These are phyloP conservation scores for Paracanthobrama guichenoti DNA, from an alignment of 2,113 vertebrate genomes.

Conservation along the genomic window DNA sequence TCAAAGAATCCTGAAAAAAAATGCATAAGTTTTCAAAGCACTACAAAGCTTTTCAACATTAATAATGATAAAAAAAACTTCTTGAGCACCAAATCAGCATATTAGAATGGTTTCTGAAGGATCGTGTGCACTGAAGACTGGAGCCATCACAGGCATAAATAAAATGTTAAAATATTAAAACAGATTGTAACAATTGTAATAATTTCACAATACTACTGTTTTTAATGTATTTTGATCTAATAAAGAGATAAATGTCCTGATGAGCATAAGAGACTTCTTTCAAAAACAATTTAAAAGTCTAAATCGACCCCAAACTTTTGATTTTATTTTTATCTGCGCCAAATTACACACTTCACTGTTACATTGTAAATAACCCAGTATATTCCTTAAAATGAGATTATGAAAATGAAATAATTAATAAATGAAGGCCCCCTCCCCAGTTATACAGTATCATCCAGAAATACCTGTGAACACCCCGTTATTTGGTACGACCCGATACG, in stretches of 20 bases:
- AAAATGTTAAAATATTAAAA: too few relatives aligned
- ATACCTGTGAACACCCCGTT: constrained; percentile 6
- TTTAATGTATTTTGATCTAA: background rate
- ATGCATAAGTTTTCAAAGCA: background rate
- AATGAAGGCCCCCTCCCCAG: background rate
- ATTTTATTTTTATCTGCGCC: background rate
- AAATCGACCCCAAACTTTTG: background rate
- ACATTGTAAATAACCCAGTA: constrained; percentile 9
- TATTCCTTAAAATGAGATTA: constrained; percentile 30
- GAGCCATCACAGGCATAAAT: background rate
- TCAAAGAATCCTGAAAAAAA: background rate
- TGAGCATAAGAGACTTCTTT: background rate
- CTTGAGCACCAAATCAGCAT: background rate
- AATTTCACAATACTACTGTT: background rate
- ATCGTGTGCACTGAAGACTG: background rate
- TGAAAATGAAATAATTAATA: constrained; percentile 5
- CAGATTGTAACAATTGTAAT: too few relatives aligned
- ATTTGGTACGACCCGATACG: constrained; percentile 14
- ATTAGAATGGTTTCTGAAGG: background rate
- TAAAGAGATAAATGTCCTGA: background rate
- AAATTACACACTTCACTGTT: constrained; percentile 5
- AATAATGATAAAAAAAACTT: too few relatives aligned
- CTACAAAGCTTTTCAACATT: background rate
- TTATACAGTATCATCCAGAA: background rate
- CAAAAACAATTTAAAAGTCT: background rate